Percentiles rank a stretch among this genome's conserved stretches.
Evolutionary conservation across 2,888 invertebrate species (phyloP).

Genomic region (Trypoxylon attenuatum): DNA sequence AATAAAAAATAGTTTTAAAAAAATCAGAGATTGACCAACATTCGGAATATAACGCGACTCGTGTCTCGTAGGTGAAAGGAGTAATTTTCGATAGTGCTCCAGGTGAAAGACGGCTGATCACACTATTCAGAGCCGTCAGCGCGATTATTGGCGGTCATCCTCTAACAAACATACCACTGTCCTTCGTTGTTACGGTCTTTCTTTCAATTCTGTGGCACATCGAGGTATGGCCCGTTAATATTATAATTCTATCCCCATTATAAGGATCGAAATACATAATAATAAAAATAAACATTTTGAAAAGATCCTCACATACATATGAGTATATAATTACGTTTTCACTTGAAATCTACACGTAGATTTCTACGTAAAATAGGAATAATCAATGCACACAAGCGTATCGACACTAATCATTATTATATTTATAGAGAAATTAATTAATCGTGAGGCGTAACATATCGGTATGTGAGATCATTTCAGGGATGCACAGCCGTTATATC

Average conservation of each 20-base stretch:
- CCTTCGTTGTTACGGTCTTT: slow-evolving; percentile 77
- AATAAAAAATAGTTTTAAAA: too few species aligned
- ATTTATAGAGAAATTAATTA: not conserved
- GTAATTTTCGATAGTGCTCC: slow-evolving; percentile 85
- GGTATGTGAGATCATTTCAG: not conserved
- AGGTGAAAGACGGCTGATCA: slow-evolving; percentile 78
- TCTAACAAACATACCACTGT: slow-evolving; percentile 77
- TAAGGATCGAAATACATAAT: not conserved
- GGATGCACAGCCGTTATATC: not conserved
- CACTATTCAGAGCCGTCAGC: slow-evolving; percentile 79
- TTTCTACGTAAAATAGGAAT: not conserved
- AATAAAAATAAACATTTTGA: not conserved
- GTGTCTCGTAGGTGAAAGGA: slow-evolving; percentile 76
- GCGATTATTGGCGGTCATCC: slow-evolving; percentile 79
- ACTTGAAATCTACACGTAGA: too few species aligned
- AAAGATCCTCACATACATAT: too few species aligned
- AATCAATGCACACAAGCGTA: too few species aligned
- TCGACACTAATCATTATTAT: slow-evolving; percentile 8
- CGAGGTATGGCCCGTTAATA: slow-evolving; percentile 74
- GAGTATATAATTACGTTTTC: too few species aligned
- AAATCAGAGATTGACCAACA: too few species aligned
- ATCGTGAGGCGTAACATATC: too few species aligned
- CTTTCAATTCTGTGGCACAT: slow-evolving; percentile 79
- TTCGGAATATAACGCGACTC: too few species aligned
- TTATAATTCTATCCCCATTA: too few species aligned